phyloP scores from a whole-genome alignment of 2,797 vertebrate genomes.

The Phrynocephalus forsythii region DNA sequence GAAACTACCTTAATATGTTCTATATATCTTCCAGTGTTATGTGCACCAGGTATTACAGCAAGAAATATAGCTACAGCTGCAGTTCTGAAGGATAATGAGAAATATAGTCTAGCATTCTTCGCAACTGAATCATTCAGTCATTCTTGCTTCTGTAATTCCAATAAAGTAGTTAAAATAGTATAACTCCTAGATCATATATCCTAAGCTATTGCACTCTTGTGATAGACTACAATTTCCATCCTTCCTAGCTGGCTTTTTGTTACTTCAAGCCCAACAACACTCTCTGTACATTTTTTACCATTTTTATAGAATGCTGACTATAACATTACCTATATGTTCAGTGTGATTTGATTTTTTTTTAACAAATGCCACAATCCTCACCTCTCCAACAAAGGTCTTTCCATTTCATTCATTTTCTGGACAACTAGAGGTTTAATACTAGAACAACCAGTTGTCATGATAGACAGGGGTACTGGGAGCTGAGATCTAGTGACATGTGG shows the following conservation, averaged over 20 bases:
- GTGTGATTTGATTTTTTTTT: background rate
- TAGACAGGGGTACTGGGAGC: background rate
- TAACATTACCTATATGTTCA: background rate
- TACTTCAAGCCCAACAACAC: no score
- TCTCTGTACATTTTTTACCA: no score
- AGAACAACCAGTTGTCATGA: background rate
- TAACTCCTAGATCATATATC: background rate
- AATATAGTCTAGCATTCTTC: conserved; percentile 7
- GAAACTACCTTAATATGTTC: conserved; percentile 16
- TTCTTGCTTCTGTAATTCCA: background rate
- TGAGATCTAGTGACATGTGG: background rate
- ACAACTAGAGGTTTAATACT: background rate
- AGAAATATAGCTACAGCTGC: conserved; percentile 14
- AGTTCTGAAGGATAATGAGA: conserved; percentile 12
- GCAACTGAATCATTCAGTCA: background rate
- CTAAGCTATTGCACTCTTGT: background rate
- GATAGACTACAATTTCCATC: background rate
- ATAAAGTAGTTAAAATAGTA: background rate
- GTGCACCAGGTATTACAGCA: conserved; percentile 19
- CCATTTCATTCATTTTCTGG: background rate
- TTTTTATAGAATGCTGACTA: no score
- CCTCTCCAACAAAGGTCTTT: background rate
- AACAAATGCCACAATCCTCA: background rate
- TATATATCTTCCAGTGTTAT: conserved; percentile 4
- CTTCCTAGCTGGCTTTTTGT: background rate